Percentiles rank a stretch among this genome's conserved stretches.
phyloP scores from a whole-genome alignment of 1,140 invertebrate genomes.

The Drosophila arizonae region DNA sequence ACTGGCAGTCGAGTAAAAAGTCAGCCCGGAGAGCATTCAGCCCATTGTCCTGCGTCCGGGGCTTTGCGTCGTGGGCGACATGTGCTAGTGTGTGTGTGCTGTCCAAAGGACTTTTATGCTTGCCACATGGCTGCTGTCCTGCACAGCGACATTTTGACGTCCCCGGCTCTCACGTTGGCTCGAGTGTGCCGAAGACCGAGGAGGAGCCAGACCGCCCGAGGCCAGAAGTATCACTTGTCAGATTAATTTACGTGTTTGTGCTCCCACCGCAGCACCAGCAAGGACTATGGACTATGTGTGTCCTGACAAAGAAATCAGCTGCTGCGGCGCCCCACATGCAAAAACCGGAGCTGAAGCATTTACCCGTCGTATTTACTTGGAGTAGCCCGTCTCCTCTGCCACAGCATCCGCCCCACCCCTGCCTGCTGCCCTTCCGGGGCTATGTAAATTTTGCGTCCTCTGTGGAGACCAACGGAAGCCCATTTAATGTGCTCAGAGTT shows the following conservation, averaged over 20 bases:
- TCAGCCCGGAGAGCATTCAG: constrained; percentile 60
- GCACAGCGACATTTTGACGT: constrained; percentile 75
- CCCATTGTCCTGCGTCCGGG: constrained; percentile 54
- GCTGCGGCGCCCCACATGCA: constrained; percentile 71
- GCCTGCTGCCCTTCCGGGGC: not conserved
- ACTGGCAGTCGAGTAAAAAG: constrained; percentile 68
- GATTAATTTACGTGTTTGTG: constrained; percentile 79
- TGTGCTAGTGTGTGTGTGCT: constrained; percentile 32
- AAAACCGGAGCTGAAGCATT: constrained; percentile 67
- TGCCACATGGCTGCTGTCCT: constrained; percentile 77
- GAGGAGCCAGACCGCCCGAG: constrained; percentile 50
- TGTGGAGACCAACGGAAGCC: not conserved
- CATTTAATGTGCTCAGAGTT: constrained; percentile 69
- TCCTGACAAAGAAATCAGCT: constrained; percentile 62
- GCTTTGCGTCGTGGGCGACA: not conserved
- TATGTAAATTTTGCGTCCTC: constrained; percentile 44
- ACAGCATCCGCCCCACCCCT: not conserved
- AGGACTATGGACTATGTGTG: constrained; percentile 33
- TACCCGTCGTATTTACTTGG: constrained; percentile 70
- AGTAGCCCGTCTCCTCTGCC: constrained; percentile 32
- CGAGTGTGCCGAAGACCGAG: constrained; percentile 34
- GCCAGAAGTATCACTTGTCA: constrained; percentile 79
- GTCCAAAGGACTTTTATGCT: constrained; percentile 77
- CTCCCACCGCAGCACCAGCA: constrained; percentile 62
- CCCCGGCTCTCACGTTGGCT: constrained; percentile 32